Percentiles rank a stretch among this genome's conserved stretches.
Conservation (phyloP, 2,113 vertebrate genomes). For the Tyrannus savana region DNA sequence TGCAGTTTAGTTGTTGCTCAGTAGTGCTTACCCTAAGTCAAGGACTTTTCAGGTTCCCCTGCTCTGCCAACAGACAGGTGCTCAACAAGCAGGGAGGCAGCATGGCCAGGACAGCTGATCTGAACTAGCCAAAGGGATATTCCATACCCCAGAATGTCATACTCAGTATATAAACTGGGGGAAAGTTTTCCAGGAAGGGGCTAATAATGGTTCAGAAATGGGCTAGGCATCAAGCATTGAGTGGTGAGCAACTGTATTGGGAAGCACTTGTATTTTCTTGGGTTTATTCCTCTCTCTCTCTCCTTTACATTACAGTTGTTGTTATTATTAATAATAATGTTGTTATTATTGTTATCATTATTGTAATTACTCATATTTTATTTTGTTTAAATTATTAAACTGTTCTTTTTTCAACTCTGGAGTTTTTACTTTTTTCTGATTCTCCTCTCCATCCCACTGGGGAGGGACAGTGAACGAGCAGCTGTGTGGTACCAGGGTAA, state of each 20-base stretch:
- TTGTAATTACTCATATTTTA: neutral
- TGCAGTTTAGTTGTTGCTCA: neutral
- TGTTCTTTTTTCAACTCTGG: neutral
- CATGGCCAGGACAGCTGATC: neutral
- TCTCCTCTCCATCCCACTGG: neutral
- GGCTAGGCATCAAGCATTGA: neutral
- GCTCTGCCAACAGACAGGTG: neutral
- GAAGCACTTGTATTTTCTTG: neutral
- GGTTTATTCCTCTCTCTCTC: neutral
- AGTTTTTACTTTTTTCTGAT: neutral
- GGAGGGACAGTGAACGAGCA: neutral
- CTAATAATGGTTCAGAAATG: neutral
- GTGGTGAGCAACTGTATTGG: neutral
- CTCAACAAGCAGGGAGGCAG: neutral
- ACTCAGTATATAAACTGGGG: neutral
- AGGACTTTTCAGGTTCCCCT: neutral
- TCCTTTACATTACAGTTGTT: neutral
- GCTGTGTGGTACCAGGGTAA: neutral
- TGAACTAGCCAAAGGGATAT: neutral
- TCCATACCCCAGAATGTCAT: neutral
- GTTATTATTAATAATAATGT: fast-evolving
- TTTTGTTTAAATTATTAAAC: neutral
- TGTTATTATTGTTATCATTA: neutral
- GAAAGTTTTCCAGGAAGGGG: neutral
- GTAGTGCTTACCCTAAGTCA: neutral